These are phyloP conservation scores for Onchidella celtica DNA, from an alignment of 2,888 invertebrate species.

Conservation along the genomic window DNA sequence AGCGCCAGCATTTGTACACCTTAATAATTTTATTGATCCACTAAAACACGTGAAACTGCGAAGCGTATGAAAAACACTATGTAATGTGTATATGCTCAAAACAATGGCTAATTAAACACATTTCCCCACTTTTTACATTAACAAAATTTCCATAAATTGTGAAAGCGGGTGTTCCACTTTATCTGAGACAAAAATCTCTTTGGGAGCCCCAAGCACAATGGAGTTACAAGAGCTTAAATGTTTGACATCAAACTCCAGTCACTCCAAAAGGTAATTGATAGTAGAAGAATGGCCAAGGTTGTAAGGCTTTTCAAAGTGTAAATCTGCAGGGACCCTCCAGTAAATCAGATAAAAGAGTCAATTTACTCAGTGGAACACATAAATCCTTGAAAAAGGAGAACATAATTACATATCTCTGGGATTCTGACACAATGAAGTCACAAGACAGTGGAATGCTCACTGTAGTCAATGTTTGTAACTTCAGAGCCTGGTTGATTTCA, in stretches of 20 bases:
- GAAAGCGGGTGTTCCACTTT: not conserved
- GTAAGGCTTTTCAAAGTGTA: too few species aligned
- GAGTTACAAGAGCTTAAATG: not conserved
- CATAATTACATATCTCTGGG: not conserved
- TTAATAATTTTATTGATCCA: not conserved
- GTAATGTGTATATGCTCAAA: not conserved
- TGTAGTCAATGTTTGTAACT: too few species aligned
- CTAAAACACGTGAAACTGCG: not conserved
- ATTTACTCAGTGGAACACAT: not conserved
- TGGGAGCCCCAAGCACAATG: not conserved
- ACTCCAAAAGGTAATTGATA: too few species aligned
- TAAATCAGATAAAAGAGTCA: not conserved
- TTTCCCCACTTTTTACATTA: not conserved
- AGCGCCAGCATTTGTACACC: not conserved
- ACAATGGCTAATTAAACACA: not conserved
- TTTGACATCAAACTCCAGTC: not conserved
- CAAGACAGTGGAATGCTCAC: too few species aligned
- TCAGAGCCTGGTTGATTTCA: too few species aligned
- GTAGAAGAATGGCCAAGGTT: too few species aligned
- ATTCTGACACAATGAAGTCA: too few species aligned
- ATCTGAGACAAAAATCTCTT: not conserved
- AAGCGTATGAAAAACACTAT: not conserved
- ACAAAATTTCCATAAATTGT: not conserved
- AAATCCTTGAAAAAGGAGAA: not conserved
- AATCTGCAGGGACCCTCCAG: not conserved